phyloP scores from a whole-genome alignment of 2,888 invertebrate species.

The Branchellion lobata region DNA sequence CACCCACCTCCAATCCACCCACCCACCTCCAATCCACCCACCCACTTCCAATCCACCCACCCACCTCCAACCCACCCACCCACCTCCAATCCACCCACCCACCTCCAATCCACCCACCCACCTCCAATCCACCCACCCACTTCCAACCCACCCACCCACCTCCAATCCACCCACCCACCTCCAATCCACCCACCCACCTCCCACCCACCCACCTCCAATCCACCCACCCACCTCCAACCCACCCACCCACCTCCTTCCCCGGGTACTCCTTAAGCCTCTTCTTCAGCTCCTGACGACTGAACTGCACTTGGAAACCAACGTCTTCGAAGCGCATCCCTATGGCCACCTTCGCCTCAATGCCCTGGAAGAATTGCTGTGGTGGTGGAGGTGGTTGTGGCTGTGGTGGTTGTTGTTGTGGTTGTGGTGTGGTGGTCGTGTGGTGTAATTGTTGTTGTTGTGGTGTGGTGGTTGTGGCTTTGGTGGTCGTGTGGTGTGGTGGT shows the following conservation, averaged over 20 bases:
- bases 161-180: background rate
- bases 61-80: background rate
- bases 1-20: too few relatives aligned
- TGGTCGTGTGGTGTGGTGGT: background rate
- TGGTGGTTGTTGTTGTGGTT: background rate
- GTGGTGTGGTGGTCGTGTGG: too few relatives aligned
- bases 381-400: background rate
- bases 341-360: constrained; percentile 87
- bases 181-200: background rate
- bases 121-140: background rate
- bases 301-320: constrained; percentile 94
- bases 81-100: background rate
- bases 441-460: background rate
- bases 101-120: background rate
- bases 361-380: constrained; percentile 87
- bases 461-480: background rate
- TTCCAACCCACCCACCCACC: background rate
- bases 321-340: constrained; percentile 93
- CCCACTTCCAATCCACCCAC: background rate
- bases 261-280: constrained; percentile 93
- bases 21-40: background rate
- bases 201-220: background rate
- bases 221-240: background rate
- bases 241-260: constrained; percentile 70
- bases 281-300: constrained; percentile 90